These are phyloP conservation scores for Brachyhypopomus occidentalis DNA, from an alignment of 2,113 vertebrate species.

Conservation along the genomic window DNA sequence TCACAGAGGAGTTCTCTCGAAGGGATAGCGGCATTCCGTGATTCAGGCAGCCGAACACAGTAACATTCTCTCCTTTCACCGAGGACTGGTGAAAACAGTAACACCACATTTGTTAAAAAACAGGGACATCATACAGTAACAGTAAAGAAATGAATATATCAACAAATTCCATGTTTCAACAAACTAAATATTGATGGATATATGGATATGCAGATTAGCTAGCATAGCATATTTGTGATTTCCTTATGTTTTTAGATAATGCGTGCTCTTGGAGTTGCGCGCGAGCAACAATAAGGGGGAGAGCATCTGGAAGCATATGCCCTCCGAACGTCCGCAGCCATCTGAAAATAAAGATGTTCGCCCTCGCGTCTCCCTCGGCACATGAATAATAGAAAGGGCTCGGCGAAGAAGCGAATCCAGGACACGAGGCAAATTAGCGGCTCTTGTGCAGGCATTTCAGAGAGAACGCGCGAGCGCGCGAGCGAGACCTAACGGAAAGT, in stretches of 20 bases:
- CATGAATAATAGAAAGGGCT: conserved; percentile 58
- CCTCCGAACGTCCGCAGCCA: conserved; percentile 34
- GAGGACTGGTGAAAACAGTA: conserved; percentile 77
- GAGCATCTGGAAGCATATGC: conserved; percentile 19
- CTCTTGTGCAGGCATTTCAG: conserved; percentile 5
- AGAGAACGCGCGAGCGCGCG: conserved; percentile 17
- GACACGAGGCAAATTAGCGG: conserved; percentile 47
- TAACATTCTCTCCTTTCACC: conserved; percentile 85
- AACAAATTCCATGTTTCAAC: too few species aligned
- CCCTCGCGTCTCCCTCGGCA: conserved; percentile 37
- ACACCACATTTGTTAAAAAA: conserved; percentile 37
- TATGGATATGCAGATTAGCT: too few species aligned
- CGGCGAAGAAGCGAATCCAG: conserved; percentile 31
- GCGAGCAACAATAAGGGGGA: neutral
- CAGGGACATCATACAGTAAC: conserved; percentile 7
- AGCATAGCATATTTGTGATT: neutral
- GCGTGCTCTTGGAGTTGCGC: too few species aligned
- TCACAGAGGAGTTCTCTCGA: conserved; percentile 80
- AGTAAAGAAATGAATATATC: neutral
- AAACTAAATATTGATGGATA: too few species aligned
- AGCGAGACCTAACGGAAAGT: conserved; percentile 14
- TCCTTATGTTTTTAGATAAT: neutral
- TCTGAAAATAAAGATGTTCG: conserved; percentile 60
- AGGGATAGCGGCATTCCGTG: conserved; percentile 90
- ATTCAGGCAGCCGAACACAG: conserved; percentile 92